phyloP scores from a whole-genome alignment of 2,113 vertebrate genomes.

The Triplophysa dalaica region DNA sequence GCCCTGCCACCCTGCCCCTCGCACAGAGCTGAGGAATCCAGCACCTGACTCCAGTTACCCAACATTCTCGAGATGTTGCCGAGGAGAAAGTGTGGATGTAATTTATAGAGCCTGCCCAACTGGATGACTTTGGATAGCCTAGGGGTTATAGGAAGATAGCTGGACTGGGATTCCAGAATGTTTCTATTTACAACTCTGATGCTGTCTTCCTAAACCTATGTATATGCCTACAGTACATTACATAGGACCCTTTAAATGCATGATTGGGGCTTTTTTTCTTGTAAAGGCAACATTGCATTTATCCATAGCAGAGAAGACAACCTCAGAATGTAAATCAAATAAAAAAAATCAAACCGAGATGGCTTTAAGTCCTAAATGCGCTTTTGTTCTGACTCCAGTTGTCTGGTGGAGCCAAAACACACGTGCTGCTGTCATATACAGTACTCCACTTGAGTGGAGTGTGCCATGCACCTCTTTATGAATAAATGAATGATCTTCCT shows the following conservation, averaged over 20 bases:
- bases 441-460: not conserved
- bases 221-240: not conserved
- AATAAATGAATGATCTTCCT: not conserved
- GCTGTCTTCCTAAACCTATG: not conserved
- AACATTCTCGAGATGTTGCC: constrained; percentile 24
- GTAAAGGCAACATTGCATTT: not conserved
- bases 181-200: not conserved
- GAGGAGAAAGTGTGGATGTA: constrained; percentile 41
- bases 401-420: not conserved
- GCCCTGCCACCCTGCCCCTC: constrained; percentile 17
- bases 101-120: constrained; percentile 31
- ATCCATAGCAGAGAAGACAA: not conserved
- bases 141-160: constrained; percentile 38
- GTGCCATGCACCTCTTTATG: not conserved
- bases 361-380: no score
- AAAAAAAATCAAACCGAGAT: no score
- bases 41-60: constrained; percentile 19
- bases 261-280: not conserved
- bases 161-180: not conserved
- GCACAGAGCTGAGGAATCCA: constrained; percentile 43
- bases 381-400: not conserved
- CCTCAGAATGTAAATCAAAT: no score
- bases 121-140: constrained; percentile 3
- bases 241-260: not conserved
- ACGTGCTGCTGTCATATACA: not conserved